Evolutionary conservation across 2,113 vertebrate species (phyloP).

Genomic region (Anseranas semipalmata): DNA sequence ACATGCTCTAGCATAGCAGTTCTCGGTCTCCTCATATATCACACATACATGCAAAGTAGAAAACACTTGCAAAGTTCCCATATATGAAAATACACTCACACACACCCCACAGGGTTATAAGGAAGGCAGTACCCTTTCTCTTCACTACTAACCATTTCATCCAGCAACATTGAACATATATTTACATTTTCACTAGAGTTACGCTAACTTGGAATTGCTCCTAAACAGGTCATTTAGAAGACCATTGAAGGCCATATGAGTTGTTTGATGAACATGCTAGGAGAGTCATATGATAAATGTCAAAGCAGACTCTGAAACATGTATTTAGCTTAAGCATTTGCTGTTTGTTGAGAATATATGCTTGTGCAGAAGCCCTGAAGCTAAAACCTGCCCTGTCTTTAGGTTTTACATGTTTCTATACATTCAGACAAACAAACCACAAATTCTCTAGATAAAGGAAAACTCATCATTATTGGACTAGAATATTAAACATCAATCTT

Average conservation of each 20-base stretch:
- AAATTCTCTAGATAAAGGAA: not conserved
- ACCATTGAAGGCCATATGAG: not conserved
- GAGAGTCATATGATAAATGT: not conserved
- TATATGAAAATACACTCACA: not conserved
- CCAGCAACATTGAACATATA: accelerated
- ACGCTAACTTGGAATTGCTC: not conserved
- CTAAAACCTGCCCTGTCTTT: not conserved
- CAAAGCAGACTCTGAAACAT: not conserved
- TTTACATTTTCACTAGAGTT: not conserved
- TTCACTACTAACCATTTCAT: not conserved
- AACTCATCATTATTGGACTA: not conserved
- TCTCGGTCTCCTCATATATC: not conserved
- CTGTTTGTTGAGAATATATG: not conserved
- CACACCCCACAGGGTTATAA: not conserved
- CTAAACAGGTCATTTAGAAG: not conserved
- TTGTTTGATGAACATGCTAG: not conserved
- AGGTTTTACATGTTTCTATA: not conserved
- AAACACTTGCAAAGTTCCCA: not conserved
- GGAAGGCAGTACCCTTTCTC: not conserved
- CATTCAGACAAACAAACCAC: not conserved
- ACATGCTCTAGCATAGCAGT: not conserved
- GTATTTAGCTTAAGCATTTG: not conserved
- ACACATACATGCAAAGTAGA: not conserved
- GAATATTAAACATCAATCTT: not conserved
- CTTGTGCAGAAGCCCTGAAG: not conserved